phyloP scores from a whole-genome alignment of 1,140 invertebrate species.

The Leptonema lineaticorne region DNA sequence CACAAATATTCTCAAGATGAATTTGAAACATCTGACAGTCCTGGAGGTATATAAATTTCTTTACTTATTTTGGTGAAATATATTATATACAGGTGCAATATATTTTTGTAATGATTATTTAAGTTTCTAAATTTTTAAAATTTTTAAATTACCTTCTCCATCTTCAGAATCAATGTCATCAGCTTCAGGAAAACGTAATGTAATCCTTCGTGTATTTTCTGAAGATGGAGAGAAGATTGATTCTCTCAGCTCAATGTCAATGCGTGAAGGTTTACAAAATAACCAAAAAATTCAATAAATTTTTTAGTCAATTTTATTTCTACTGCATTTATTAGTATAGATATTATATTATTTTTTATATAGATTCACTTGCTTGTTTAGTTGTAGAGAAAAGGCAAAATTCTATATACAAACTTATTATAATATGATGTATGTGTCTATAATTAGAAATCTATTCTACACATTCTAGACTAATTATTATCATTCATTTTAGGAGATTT shows the following conservation, averaged over 20 bases:
- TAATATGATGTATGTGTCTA: background rate
- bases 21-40: conserved; percentile 2
- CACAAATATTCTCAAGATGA: conserved; percentile 12
- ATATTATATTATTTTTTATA: background rate
- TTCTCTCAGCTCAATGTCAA: conserved; percentile 29
- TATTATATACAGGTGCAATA: background rate
- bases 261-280: conserved; percentile 4
- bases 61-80: background rate
- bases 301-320: too few relatives aligned
- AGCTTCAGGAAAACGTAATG: background rate
- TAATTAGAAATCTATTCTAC: too few relatives aligned
- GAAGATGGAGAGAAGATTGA: conserved; percentile 38
- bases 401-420: background rate
- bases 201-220: conserved; percentile 32
- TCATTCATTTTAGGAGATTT: conserved; percentile 16
- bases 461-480: too few relatives aligned
- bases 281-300: background rate
- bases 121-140: background rate
- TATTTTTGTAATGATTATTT: background rate
- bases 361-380: background rate
- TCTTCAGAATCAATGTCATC: background rate
- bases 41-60: background rate
- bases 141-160: background rate
- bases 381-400: background rate
- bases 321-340: too few relatives aligned